Conservation (phyloP, 1,140 invertebrate species). For the Heliconius hermathena region DNA sequence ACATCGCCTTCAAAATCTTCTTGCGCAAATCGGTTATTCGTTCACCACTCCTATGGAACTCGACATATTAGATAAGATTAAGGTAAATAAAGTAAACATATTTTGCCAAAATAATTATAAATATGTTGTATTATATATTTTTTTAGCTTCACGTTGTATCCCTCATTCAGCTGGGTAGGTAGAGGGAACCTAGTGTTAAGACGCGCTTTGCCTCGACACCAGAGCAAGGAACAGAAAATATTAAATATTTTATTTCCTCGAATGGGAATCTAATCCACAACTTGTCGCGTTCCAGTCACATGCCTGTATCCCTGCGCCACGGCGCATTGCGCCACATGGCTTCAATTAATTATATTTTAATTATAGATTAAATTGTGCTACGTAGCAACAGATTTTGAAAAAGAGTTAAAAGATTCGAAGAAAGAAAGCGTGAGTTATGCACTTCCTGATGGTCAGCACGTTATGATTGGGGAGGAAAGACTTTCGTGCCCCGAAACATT, state of each 20-base stretch:
- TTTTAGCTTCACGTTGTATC: no score
- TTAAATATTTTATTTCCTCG: no score
- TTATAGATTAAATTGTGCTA: conserved; percentile 81
- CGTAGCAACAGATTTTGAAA: conserved; percentile 52
- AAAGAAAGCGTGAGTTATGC: conserved; percentile 85
- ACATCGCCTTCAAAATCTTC: conserved; percentile 44
- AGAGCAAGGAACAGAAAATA: no score
- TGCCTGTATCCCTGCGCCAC: no score
- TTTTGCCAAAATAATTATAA: no score
- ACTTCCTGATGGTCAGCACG: conserved; percentile 91
- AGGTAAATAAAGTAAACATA: conserved; percentile 68
- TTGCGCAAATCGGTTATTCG: conserved; percentile 55
- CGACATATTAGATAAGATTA: conserved; percentile 85
- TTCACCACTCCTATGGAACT: conserved; percentile 63
- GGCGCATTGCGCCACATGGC: no score
- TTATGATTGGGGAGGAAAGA: conserved; percentile 92
- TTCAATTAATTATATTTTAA: not conserved
- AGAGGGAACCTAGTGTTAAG: no score
- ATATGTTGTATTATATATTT: no score
- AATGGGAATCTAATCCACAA: no score
- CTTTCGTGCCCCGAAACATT: conserved; percentile 94
- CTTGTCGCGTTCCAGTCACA: no score
- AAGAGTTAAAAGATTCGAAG: conserved; percentile 35
- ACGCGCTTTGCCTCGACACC: no score
- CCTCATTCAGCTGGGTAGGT: no score